These are phyloP conservation scores for Choristoneura fumiferana DNA, from an alignment of 1,140 invertebrate species.

Conservation along the genomic window DNA sequence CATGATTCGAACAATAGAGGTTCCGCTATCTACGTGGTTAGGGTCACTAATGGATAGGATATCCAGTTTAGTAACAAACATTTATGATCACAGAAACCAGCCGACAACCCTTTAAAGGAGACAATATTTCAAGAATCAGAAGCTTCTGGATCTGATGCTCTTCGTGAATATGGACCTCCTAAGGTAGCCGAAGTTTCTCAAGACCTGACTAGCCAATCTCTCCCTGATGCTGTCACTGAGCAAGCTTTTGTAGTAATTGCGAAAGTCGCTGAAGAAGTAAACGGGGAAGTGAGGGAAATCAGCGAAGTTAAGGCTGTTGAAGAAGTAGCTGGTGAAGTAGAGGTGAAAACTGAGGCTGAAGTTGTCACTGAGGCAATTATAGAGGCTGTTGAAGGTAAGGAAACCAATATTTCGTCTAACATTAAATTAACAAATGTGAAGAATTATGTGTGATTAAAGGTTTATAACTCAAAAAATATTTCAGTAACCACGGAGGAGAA, in stretches of 20 bases:
- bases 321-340: slow-evolving; percentile 1
- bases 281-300: slow-evolving; percentile 23
- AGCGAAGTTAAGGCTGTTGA: slow-evolving; percentile 10
- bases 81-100: slow-evolving; percentile 34
- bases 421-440: no score
- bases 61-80: no score
- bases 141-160: slow-evolving; percentile 53
- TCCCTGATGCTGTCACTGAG: slow-evolving; percentile 50
- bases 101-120: slow-evolving; percentile 41
- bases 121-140: slow-evolving; percentile 46
- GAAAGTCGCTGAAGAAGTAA: slow-evolving; percentile 24
- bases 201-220: slow-evolving; percentile 45
- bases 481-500: not conserved
- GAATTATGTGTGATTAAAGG: no score
- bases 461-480: no score
- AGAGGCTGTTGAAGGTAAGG: not conserved
- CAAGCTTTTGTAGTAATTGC: slow-evolving; percentile 40
- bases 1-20: no score
- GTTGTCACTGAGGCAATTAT: slow-evolving; percentile 1
- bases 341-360: not conserved
- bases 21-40: no score
- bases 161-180: slow-evolving; percentile 63
- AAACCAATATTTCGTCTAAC: no score
- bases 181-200: slow-evolving; percentile 39
- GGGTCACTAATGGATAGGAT: no score